Evolutionary conservation across 2,888 invertebrate genomes (phyloP).

Genomic region (Vanessa cardui): DNA sequence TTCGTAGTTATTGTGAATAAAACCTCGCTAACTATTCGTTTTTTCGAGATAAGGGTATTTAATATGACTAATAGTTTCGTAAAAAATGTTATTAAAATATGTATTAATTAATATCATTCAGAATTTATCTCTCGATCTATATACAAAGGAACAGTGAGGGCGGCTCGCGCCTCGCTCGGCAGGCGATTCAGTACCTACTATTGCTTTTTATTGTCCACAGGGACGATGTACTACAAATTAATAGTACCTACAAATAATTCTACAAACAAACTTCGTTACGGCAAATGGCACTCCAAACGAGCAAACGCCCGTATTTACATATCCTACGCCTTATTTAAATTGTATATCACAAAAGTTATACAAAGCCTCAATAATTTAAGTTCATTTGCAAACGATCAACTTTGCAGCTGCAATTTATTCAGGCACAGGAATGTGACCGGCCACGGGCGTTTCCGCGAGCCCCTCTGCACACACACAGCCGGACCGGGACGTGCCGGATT

Average conservation of each 20-base stretch:
- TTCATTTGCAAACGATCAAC: slow-evolving; percentile 51
- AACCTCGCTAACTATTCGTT: slow-evolving; percentile 61
- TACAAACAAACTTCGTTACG: slow-evolving; percentile 62
- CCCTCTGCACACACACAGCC: slow-evolving; percentile 40
- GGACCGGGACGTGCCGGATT: slow-evolving; percentile 44
- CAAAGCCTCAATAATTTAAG: slow-evolving; percentile 67
- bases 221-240: slow-evolving; percentile 63
- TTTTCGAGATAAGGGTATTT: slow-evolving; percentile 59
- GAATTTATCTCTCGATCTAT: slow-evolving; percentile 67
- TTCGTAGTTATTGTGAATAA: slow-evolving; percentile 58
- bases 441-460: slow-evolving; percentile 46
- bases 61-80: slow-evolving; percentile 66
- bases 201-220: slow-evolving; percentile 64
- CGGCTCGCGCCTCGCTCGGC: slow-evolving; percentile 39
- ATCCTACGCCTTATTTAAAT: slow-evolving; percentile 70
- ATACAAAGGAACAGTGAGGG: slow-evolving; percentile 52
- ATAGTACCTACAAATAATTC: slow-evolving; percentile 54
- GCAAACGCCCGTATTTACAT: slow-evolving; percentile 62
- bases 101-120: slow-evolving; percentile 70
- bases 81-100: slow-evolving; percentile 72
- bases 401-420: slow-evolving; percentile 48
- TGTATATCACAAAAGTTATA: slow-evolving; percentile 79
- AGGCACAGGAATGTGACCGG: slow-evolving; percentile 64
- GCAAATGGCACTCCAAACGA: slow-evolving; percentile 78
- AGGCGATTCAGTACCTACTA: slow-evolving; percentile 48